A percentile compares a stretch with the other conserved stretches of the same genome.
Conservation (phyloP, 2,797 vertebrate genomes). For the Crenuchus spilurus region DNA sequence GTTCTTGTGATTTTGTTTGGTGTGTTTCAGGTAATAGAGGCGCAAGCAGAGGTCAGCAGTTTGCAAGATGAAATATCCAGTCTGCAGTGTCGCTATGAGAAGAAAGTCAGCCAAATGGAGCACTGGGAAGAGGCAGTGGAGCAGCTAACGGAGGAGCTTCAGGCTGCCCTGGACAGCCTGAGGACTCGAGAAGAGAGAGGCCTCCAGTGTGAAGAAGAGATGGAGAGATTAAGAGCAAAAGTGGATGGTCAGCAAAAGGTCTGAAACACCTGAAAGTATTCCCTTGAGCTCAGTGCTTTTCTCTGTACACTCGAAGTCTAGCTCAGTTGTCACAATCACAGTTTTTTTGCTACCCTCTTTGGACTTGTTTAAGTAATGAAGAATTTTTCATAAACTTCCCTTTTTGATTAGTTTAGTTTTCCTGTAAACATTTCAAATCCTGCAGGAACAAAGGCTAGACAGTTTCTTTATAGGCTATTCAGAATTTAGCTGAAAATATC, state of each 20-base stretch:
- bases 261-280: background rate
- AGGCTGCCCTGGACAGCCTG: conserved; percentile 62
- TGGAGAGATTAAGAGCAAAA: conserved; percentile 58
- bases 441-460: conserved; percentile 3
- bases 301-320: background rate
- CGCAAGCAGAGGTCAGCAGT: conserved; percentile 24
- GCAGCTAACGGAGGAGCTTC: conserved; percentile 70
- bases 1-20: background rate
- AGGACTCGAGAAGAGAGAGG: conserved; percentile 55
- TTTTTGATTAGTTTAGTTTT: conserved; percentile 19
- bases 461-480: background rate
- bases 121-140: conserved; percentile 70
- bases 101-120: conserved; percentile 72
- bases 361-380: too few relatives aligned
- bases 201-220: conserved; percentile 54
- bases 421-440: conserved; percentile 17
- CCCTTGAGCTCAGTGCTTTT: background rate
- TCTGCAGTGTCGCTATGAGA: conserved; percentile 62
- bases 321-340: background rate
- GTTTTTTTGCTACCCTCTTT: too few relatives aligned
- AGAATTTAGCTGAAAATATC: conserved; percentile 28
- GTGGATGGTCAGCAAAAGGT: conserved; percentile 62
- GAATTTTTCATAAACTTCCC: conserved; percentile 20
- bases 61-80: conserved; percentile 67
- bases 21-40: background rate